phyloP scores from a whole-genome alignment of 2,113 vertebrate species.

The Hemiscyllium ocellatum region DNA sequence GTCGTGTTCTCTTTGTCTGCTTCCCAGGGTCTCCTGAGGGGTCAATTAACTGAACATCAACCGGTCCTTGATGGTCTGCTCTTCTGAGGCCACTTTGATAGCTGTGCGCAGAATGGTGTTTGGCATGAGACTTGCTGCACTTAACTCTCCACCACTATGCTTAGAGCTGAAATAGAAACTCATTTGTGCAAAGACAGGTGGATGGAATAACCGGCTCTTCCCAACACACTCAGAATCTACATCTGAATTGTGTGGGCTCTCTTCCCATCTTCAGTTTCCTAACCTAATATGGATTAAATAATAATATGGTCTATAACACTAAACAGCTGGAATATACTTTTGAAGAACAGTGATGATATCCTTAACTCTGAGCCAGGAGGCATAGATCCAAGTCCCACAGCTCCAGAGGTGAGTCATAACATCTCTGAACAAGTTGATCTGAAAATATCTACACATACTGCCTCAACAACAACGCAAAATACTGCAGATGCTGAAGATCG shows the following conservation, averaged over 20 bases:
- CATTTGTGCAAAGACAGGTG: neutral
- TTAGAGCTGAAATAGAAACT: neutral
- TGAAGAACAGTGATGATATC: neutral
- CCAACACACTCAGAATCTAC: neutral
- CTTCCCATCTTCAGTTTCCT: neutral
- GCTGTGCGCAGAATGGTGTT: neutral
- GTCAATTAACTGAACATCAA: too few relatives aligned
- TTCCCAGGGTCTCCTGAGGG: neutral
- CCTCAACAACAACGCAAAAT: too few relatives aligned
- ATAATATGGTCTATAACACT: neutral
- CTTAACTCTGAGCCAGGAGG: too few relatives aligned
- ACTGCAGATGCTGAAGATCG: too few relatives aligned
- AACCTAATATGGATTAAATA: neutral
- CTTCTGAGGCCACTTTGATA: neutral
- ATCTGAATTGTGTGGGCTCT: neutral
- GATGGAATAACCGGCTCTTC: neutral
- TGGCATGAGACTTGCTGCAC: neutral
- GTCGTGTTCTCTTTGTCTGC: neutral
- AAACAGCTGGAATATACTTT: neutral
- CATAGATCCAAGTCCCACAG: too few relatives aligned
- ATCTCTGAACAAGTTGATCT: too few relatives aligned
- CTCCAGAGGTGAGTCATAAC: too few relatives aligned
- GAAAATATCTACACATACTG: too few relatives aligned
- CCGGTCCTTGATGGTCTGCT: too few relatives aligned
- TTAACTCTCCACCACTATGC: neutral